These are phyloP conservation scores for Sialis lutaria DNA, from an alignment of 2,888 invertebrate genomes.

Conservation along the genomic window DNA sequence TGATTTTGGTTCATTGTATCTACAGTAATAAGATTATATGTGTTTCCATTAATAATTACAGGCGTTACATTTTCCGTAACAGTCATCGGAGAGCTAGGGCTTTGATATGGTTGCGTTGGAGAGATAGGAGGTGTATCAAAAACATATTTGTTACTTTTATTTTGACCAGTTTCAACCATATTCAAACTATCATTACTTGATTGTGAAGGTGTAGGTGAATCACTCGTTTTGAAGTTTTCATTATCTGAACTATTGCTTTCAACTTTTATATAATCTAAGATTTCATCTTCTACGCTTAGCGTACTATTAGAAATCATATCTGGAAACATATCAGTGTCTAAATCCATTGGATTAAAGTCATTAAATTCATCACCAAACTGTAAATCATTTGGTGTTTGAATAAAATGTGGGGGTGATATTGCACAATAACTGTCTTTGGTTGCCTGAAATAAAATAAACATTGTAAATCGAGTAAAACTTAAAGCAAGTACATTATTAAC, in stretches of 20 bases:
- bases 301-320: background rate
- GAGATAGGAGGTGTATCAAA: slow-evolving; percentile 4
- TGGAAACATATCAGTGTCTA: background rate
- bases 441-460: background rate
- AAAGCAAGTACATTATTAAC: slow-evolving; percentile 7
- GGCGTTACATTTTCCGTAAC: background rate
- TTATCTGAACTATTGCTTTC: background rate
- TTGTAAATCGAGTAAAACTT: background rate
- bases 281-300: background rate
- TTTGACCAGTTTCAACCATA: background rate
- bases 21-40: background rate
- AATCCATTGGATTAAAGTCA: background rate
- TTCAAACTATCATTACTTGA: slow-evolving; percentile 8
- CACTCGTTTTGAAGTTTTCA: background rate
- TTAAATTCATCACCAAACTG: background rate
- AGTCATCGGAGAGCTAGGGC: background rate
- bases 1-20: background rate
- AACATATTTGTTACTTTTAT: background rate
- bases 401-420: background rate
- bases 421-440: background rate
- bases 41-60: background rate
- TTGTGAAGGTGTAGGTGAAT: slow-evolving; percentile 12
- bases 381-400: background rate
- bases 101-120: background rate
- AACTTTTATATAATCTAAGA: background rate